Evolutionary conservation across 2,113 vertebrate genomes (phyloP).

Genomic region (Garra rufa): DNA sequence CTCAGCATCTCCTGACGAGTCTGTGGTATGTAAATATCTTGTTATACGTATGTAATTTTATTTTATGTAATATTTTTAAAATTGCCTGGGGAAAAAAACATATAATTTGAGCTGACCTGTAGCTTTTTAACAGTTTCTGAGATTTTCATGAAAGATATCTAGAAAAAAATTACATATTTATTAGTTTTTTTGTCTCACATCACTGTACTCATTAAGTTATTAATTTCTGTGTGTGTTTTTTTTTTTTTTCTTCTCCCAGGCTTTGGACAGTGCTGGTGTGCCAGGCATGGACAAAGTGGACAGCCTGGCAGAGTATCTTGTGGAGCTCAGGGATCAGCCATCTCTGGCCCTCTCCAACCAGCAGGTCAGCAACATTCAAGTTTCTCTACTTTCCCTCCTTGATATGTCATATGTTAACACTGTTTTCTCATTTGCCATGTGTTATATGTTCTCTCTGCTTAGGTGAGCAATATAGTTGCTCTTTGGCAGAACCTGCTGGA

Average conservation of each 20-base stretch:
- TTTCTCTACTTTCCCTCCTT: slow-evolving; percentile 1
- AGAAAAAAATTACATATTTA: too few relatives aligned
- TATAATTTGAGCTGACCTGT: too few relatives aligned
- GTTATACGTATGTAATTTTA: not conserved
- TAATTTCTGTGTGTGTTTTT: not conserved
- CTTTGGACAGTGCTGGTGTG: slow-evolving; percentile 14
- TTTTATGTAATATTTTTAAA: not conserved
- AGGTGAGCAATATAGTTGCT: slow-evolving; percentile 19
- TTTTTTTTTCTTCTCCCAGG: not conserved
- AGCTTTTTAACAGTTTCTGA: too few relatives aligned
- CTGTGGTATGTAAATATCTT: not conserved
- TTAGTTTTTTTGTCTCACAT: slow-evolving; percentile 3
- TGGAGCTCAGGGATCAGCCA: not conserved
- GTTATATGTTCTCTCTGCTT: slow-evolving; percentile 7
- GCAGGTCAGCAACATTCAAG: slow-evolving; percentile 15
- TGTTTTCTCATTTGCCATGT: slow-evolving; percentile 1
- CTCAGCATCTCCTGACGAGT: not conserved
- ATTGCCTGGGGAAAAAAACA: too few relatives aligned
- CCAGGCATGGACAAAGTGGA: slow-evolving; percentile 38
- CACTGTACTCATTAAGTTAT: not conserved
- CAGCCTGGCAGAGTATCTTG: slow-evolving; percentile 12
- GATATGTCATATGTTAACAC: slow-evolving; percentile 13
- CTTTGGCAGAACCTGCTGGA: slow-evolving; percentile 37
- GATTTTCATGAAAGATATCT: too few relatives aligned
- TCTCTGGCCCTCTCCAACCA: slow-evolving; percentile 7